Percentiles rank a stretch among this genome's conserved stretches.
Evolutionary conservation across 2,888 invertebrate species (phyloP).

Genomic region (Choreutis nemorana): DNA sequence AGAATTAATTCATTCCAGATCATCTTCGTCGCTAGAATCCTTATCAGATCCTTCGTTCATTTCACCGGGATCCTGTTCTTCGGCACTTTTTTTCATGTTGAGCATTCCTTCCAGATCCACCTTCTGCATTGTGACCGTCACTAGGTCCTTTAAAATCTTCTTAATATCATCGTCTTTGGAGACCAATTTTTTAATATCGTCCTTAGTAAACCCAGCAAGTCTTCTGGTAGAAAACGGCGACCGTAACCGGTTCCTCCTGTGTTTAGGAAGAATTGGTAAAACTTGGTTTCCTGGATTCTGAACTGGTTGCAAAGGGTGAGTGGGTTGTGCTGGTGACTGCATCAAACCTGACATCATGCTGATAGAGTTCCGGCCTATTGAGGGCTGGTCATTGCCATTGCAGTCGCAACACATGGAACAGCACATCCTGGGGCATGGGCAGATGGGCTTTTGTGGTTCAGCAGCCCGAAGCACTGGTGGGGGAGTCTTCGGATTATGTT

Average conservation of each 20-base stretch:
- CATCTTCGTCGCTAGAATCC: not conserved
- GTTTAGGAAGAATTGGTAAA: too few relatives aligned
- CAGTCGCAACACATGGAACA: constrained; percentile 44
- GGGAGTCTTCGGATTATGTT: constrained; percentile 17
- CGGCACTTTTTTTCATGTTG: constrained; percentile 14
- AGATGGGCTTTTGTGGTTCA: constrained; percentile 10
- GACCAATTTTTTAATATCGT: constrained; percentile 40
- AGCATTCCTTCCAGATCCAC: constrained; percentile 37
- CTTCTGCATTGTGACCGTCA: constrained; percentile 54
- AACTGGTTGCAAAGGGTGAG: constrained; percentile 9
- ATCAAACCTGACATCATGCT: constrained; percentile 12
- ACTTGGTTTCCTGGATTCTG: constrained; percentile 8
- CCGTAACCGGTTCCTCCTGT: constrained; percentile 24
- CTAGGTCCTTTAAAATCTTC: constrained; percentile 48
- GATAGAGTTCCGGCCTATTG: constrained; percentile 3
- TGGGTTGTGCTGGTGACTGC: constrained; percentile 10
- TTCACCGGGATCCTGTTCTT: not conserved
- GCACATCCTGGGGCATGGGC: constrained; percentile 40
- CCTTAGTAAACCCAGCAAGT: constrained; percentile 33
- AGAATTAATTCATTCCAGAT: constrained; percentile 1
- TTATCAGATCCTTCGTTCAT: not conserved
- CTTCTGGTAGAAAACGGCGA: constrained; percentile 23
- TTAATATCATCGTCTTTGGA: constrained; percentile 49
- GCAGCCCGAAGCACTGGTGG: constrained; percentile 9
- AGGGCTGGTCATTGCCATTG: constrained; percentile 18